Percentiles rank a stretch among this genome's conserved stretches.
phyloP scores from a whole-genome alignment of 1,140 invertebrate species.

The Drosophila funebris region DNA sequence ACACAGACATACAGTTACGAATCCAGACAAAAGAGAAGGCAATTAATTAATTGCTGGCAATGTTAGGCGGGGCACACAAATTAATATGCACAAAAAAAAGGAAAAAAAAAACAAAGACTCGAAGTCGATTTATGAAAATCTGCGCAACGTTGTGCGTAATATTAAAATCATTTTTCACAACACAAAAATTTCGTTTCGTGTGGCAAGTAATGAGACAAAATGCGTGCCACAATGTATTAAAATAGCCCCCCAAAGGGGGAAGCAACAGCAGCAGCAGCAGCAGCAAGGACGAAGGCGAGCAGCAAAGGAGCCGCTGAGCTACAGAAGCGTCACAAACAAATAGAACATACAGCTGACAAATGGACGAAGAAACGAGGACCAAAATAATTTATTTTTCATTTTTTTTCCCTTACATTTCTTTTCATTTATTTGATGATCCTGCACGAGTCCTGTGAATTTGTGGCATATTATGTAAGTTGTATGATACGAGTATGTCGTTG shows the following conservation, averaged over 20 bases:
- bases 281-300: neutral
- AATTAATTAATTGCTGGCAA: constrained; percentile 39
- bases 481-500: no score
- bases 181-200: constrained; percentile 24
- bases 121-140: constrained; percentile 48
- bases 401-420: constrained; percentile 1
- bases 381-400: constrained; percentile 48
- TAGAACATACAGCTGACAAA: constrained; percentile 61
- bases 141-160: constrained; percentile 39
- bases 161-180: constrained; percentile 68
- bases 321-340: constrained; percentile 19
- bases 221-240: constrained; percentile 69
- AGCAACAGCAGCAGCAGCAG: neutral
- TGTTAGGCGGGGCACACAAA: constrained; percentile 7
- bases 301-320: neutral
- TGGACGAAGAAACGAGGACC: constrained; percentile 49
- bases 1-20: neutral
- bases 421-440: neutral
- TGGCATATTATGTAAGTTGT: neutral
- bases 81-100: constrained; percentile 1
- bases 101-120: neutral
- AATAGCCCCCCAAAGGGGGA: constrained; percentile 51
- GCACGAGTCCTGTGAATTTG: neutral
- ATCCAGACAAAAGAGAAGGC: constrained; percentile 7
- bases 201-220: constrained; percentile 65